Evolutionary conservation across 2,888 invertebrate genomes (phyloP).

Genomic region (Thyatira batis): DNA sequence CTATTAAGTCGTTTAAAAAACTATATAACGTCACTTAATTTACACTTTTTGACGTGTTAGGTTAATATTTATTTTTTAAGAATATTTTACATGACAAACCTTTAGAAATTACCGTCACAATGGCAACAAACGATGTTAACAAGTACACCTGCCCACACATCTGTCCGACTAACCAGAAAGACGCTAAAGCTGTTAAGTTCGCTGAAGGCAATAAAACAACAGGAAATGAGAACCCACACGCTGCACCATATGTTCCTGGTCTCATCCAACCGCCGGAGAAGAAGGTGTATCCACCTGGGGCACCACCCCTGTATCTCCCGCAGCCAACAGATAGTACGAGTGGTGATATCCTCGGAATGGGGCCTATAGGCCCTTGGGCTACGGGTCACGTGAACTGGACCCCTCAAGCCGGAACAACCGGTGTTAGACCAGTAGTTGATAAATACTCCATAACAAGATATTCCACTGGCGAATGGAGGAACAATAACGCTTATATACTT

Average conservation of each 20-base stretch:
- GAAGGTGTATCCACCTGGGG: slow-evolving; percentile 53
- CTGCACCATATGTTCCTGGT: slow-evolving; percentile 60
- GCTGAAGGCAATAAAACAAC: slow-evolving; percentile 33
- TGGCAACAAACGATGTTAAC: slow-evolving; percentile 30
- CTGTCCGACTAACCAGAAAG: slow-evolving; percentile 41
- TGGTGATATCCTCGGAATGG: slow-evolving; percentile 70
- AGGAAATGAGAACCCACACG: slow-evolving; percentile 30
- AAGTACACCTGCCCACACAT: slow-evolving; percentile 57
- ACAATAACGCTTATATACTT: slow-evolving; percentile 79
- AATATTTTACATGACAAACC: slow-evolving; percentile 13
- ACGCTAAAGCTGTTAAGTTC: slow-evolving; percentile 11
- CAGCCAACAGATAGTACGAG: slow-evolving; percentile 70
- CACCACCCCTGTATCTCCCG: slow-evolving; percentile 69
- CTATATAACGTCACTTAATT: slow-evolving; percentile 6
- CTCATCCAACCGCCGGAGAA: slow-evolving; percentile 54
- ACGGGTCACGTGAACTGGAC: slow-evolving; percentile 89
- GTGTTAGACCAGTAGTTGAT: slow-evolving; percentile 89
- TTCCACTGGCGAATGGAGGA: slow-evolving; percentile 88
- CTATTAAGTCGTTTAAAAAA: background rate
- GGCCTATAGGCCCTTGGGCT: slow-evolving; percentile 86
- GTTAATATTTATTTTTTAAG: slow-evolving; percentile 18
- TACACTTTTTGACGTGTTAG: slow-evolving; percentile 4
- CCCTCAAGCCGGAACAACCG: slow-evolving; percentile 87
- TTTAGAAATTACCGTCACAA: slow-evolving; percentile 53
- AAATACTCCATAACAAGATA: slow-evolving; percentile 89